These are phyloP conservation scores for Coptodon rendalli DNA, from an alignment of 2,113 vertebrate species.

Conservation along the genomic window DNA sequence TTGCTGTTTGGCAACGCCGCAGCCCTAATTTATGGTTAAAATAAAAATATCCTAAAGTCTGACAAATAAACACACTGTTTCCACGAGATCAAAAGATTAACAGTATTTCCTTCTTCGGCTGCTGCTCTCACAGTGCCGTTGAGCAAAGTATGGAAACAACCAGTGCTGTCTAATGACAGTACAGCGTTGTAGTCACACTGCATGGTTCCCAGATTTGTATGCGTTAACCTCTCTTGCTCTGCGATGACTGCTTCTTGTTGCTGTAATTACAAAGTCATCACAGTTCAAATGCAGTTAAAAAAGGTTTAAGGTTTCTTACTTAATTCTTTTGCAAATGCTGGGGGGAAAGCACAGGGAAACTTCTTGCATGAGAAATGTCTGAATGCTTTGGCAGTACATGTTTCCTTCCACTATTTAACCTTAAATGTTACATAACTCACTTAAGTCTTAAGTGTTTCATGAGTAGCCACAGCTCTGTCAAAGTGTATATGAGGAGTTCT, in stretches of 20 bases:
- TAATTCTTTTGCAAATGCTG: not conserved
- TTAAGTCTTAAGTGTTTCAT: not conserved
- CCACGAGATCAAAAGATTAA: not conserved
- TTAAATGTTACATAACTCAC: conserved; percentile 28
- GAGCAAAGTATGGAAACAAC: not conserved
- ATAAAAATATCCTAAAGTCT: not conserved
- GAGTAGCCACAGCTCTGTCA: not conserved
- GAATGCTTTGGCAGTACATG: conserved; percentile 7
- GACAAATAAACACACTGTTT: not conserved
- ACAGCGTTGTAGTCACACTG: not conserved
- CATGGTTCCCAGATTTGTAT: conserved; percentile 21
- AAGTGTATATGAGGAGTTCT: not conserved
- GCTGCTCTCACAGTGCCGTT: not conserved
- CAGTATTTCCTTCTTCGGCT: not conserved
- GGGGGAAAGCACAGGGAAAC: conserved; percentile 1
- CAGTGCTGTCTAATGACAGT: not conserved
- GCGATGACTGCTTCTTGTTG: not conserved
- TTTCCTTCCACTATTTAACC: conserved; percentile 46
- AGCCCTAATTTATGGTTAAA: not conserved
- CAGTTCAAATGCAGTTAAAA: conserved; percentile 16
- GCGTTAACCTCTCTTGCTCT: not conserved
- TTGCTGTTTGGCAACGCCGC: not conserved
- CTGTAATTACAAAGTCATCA: conserved; percentile 15
- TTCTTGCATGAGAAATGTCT: conserved; percentile 11
- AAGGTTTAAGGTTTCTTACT: conserved; percentile 9